Evolutionary conservation across 2,888 invertebrate genomes (phyloP).

Genomic region (Euproctis similis): DNA sequence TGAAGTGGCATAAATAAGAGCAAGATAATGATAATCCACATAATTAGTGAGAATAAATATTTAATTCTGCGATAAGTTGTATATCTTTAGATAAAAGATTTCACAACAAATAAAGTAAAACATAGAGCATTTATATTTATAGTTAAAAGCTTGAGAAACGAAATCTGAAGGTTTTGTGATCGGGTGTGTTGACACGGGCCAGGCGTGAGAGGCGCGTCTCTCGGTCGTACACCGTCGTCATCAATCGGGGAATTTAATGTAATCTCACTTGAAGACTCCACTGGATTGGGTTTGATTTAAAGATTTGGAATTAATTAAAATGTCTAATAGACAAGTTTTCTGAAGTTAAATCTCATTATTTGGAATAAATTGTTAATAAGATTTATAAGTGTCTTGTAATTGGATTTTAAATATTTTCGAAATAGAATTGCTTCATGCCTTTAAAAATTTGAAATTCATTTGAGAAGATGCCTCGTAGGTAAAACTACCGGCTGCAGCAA

Average conservation of each 20-base stretch:
- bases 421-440: too few species aligned
- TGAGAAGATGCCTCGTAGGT: too few species aligned
- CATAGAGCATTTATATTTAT: too few species aligned
- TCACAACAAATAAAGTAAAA: too few species aligned
- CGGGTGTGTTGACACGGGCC: background rate
- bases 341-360: conserved; percentile 17
- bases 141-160: conserved; percentile 5
- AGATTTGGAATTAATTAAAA: conserved; percentile 24
- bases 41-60: too few species aligned
- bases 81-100: too few species aligned
- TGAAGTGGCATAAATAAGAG: too few species aligned
- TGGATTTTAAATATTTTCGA: background rate
- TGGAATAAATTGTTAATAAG: conserved; percentile 10
- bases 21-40: too few species aligned
- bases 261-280: conserved; percentile 18
- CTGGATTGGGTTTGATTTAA: conserved; percentile 19
- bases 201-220: conserved; percentile 2
- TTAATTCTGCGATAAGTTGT: too few species aligned
- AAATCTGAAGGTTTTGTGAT: conserved; percentile 10
- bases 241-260: conserved; percentile 22
- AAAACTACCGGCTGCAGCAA: too few species aligned
- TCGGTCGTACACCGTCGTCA: conserved; percentile 11
- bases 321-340: conserved; percentile 19
- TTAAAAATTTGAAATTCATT: too few species aligned
- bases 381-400: conserved; percentile 5